phyloP scores from a whole-genome alignment of 30 jellyfish, hydroid and myxozoan genomes.

The Chrysaora quinquecirrha region DNA sequence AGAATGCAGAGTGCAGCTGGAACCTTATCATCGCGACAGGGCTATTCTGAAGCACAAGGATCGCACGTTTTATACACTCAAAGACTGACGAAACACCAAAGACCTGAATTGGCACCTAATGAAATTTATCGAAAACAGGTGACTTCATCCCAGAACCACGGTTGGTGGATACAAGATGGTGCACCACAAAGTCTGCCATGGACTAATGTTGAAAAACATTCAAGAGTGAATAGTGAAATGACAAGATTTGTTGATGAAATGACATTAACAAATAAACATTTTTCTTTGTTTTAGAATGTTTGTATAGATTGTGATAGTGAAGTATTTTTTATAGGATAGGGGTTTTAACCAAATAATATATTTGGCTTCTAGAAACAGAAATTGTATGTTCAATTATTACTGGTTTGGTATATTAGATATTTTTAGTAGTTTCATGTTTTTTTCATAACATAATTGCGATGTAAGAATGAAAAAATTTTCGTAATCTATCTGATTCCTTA shows the following conservation, averaged over 20 bases:
- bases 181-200: constrained; percentile 63
- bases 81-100: constrained; percentile 78
- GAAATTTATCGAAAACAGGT: constrained; percentile 83
- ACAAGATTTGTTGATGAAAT: constrained; percentile 89
- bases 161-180: constrained; percentile 89
- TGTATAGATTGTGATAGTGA: too few relatives aligned
- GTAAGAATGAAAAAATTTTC: too few relatives aligned
- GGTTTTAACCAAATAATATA: too few relatives aligned
- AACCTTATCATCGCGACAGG: background rate
- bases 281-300: constrained; percentile 75
- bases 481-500: too few relatives aligned
- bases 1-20: constrained; percentile 6
- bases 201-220: constrained; percentile 71
- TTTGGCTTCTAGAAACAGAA: too few relatives aligned
- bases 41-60: constrained; percentile 70
- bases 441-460: too few relatives aligned
- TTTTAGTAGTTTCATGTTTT: too few relatives aligned
- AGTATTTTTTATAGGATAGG: too few relatives aligned
- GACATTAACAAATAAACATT: constrained; percentile 79
- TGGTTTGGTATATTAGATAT: too few relatives aligned
- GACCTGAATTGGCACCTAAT: constrained; percentile 87
- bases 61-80: constrained; percentile 72
- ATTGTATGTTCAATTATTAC: too few relatives aligned
- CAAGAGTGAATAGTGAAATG: constrained; percentile 85
- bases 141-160: constrained; percentile 88